Evolutionary conservation across 2,797 vertebrate genomes (phyloP).

Genomic region (Silurus lanzhouensis): DNA sequence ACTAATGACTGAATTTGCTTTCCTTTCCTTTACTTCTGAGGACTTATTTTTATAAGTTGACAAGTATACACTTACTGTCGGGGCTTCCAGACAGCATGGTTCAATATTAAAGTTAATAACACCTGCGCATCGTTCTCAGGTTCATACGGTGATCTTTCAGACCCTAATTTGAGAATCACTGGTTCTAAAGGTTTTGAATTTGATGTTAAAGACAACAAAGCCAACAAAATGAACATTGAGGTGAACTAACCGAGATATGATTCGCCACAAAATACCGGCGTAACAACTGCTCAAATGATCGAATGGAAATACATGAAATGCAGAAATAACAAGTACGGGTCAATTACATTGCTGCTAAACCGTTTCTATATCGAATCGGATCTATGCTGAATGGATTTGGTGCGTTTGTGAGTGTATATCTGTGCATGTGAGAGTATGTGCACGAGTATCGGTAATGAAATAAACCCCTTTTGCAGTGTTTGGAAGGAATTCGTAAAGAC

Average conservation of each 20-base stretch:
- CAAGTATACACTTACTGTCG: not conserved
- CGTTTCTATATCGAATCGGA: not conserved
- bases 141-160: not conserved
- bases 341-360: not conserved
- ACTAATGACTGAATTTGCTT: too few relatives aligned
- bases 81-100: not conserved
- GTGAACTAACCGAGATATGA: not conserved
- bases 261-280: not conserved
- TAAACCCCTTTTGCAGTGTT: conserved; percentile 5
- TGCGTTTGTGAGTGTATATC: not conserved
- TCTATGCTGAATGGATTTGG: not conserved
- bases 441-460: not conserved
- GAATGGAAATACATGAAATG: not conserved
- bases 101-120: not conserved
- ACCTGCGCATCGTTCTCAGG: not conserved
- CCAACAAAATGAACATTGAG: not conserved
- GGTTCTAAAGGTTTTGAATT: not conserved
- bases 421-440: conserved; percentile 13
- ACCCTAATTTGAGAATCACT: not conserved
- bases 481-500: conserved; percentile 54
- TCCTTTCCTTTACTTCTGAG: too few relatives aligned
- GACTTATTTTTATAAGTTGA: not conserved
- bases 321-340: not conserved
- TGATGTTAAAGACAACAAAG: not conserved
- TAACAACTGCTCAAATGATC: not conserved